Evolutionary conservation across 2,888 invertebrate genomes (phyloP), one percentile per base, ranked within the genome.

Genomic region (Dynastes maya): DNA sequence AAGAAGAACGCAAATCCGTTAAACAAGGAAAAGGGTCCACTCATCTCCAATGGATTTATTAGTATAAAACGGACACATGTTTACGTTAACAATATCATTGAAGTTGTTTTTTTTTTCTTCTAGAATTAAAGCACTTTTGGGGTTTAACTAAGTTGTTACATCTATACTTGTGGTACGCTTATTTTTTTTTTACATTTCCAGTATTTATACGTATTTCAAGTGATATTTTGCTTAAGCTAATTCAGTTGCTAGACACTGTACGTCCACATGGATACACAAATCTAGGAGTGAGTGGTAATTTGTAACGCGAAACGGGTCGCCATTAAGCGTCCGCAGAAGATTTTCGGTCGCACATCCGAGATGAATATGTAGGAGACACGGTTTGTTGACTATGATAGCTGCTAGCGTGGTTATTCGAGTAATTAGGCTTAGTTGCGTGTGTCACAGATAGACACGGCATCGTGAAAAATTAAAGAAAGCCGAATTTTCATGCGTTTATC

Each of bases 281-380:
- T 16, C 5, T 16, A 65, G 5, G 32, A 37, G 32, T 5, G 37
- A 9, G 16, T 13, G 6, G 67, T 68, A 68, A 68, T 68, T 68
- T 49, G 49, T 68, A 68, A 49, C 45, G 67, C 49, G 55, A 37
- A 71, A 58, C 55, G 16, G 16, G 58, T 58, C 13, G 13, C n/a
- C 13, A 16, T 53, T 53, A 53, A 53, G 5, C 16, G 53, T 16
- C 1, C 32, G 4, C 32, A 37, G n/a, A 16, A 53, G n/a, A 53
- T 53, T 53, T 71, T 71, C 16, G 53, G 37, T 9, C 8, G 16
- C 37, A 55, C 55, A 53, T 70, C 5, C 55, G 11, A 68, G 37
- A 58, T 71, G 71, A 71, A 71, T 71, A 71, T 58, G 55, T 55
- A 71, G 71, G 71, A 71, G 58, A 71, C 71, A 71, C 58, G 71